phyloP scores from a whole-genome alignment of 2,113 vertebrate genomes.

The Oryzias javanicus region DNA sequence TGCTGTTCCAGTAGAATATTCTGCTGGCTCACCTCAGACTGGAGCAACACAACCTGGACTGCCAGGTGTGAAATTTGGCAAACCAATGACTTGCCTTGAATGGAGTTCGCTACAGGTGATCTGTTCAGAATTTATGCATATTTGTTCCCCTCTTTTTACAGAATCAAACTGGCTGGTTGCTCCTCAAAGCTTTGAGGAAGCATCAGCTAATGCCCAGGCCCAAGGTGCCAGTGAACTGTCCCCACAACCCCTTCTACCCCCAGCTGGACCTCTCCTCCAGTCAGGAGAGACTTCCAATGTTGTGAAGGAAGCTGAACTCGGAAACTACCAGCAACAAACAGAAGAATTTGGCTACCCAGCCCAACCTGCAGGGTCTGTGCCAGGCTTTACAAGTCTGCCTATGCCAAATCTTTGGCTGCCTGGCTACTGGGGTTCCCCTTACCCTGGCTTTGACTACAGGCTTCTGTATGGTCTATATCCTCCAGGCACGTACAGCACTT shows the following conservation, averaged over 20 bases:
- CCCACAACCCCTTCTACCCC: neutral
- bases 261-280: constrained; percentile 6
- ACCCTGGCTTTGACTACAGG: constrained; percentile 19
- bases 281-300: constrained; percentile 25
- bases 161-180: no score
- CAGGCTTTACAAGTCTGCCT: no score
- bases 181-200: no score
- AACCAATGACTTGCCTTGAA: neutral
- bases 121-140: no score
- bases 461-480: constrained; percentile 36
- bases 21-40: neutral
- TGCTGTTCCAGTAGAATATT: neutral
- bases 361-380: neutral
- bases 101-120: no score
- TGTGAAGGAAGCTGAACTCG: constrained; percentile 6
- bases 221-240: neutral
- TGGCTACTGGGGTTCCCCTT: neutral
- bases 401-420: neutral
- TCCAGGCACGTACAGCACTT: constrained; percentile 26
- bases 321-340: neutral
- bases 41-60: neutral
- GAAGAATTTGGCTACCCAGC: constrained; percentile 5
- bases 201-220: no score
- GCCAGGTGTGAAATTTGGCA: neutral
- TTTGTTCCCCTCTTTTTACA: no score